Percentiles rank a stretch among this genome's conserved stretches.
phyloP scores from a whole-genome alignment of 2,797 vertebrate genomes.

The Clarias laeviceps region DNA sequence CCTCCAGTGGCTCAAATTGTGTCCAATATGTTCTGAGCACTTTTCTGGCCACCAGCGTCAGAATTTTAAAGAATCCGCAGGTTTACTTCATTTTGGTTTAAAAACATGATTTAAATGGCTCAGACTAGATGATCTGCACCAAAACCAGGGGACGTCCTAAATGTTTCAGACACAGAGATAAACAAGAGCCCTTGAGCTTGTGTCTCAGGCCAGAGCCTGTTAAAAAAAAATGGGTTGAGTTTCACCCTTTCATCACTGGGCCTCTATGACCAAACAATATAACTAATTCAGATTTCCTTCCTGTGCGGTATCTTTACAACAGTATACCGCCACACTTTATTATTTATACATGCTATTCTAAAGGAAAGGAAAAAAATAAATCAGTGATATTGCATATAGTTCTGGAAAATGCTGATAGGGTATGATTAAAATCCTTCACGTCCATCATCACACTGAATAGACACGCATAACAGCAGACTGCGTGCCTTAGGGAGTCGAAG shows the following conservation, averaged over 20 bases:
- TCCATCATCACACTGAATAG: neutral
- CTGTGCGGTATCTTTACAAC: neutral
- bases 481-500: neutral
- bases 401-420: neutral
- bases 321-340: too few relatives aligned
- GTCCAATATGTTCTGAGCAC: neutral
- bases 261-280: neutral
- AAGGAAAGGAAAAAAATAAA: neutral
- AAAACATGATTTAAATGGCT: neutral
- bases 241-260: slow-evolving; percentile 1
- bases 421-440: neutral
- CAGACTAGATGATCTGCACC: neutral
- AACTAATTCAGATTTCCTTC: neutral
- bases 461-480: neutral
- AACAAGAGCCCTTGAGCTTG: slow-evolving; percentile 1
- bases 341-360: neutral
- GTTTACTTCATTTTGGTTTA: neutral
- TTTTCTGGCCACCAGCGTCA: neutral
- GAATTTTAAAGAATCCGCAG: neutral
- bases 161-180: slow-evolving; percentile 10
- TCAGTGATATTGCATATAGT: neutral
- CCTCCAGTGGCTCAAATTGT: neutral
- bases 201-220: neutral
- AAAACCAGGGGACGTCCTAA: neutral
- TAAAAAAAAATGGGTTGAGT: neutral